Base-by-base conservation (phyloP, 2,797 vertebrate species). In the Parauchenoglanis punctatus region DNA sequence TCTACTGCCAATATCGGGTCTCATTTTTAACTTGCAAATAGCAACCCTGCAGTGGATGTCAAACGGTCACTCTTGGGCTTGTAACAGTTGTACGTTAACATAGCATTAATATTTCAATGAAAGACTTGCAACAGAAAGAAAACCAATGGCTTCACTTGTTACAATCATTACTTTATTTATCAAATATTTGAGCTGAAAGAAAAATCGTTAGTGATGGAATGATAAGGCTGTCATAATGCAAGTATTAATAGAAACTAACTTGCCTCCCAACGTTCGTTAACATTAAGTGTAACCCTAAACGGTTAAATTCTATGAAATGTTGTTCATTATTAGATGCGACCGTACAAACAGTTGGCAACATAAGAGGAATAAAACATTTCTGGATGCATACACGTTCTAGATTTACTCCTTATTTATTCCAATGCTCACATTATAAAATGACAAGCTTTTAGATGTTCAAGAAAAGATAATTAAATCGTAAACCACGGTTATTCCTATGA, bases 51-150 rank as follows among this genome's bases (percentile, higher is more conserved):
- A 49, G 25, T 8, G 5, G 44, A 59, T 59, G 44, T 86, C 31
- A 77, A 87, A 84, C 85, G 65, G 40, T 63, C 59, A 46, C 67
- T 40, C 58, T 56, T 61, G 31, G 28, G 61, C 54, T 84, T 86
- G 59, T 6, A 28, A 13, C 18, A 80, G 76, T 2, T 81, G 31
- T 44, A 44, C 35, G 23, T 68, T 85, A 54, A n/a, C 63, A 58
- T n/a, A 15, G 18, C 6, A 72, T 68, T 40, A 85, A 77, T 59
- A 77, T 73, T 82, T 58, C 68, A 83, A 18, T 46, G 49, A 49
- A 58, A 65, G 35, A 59, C 28, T 12, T 18, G 46, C 3, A 54
- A 65, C 28, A 67, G 28, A 65, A 56, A 2, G 13, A 56, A 86
- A 44, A 12, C 1, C 1, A 40, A 40, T 0, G 13, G 40, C 61